phyloP scores from a whole-genome alignment of 1,140 invertebrate species.

The Leptopilina boulardi region DNA sequence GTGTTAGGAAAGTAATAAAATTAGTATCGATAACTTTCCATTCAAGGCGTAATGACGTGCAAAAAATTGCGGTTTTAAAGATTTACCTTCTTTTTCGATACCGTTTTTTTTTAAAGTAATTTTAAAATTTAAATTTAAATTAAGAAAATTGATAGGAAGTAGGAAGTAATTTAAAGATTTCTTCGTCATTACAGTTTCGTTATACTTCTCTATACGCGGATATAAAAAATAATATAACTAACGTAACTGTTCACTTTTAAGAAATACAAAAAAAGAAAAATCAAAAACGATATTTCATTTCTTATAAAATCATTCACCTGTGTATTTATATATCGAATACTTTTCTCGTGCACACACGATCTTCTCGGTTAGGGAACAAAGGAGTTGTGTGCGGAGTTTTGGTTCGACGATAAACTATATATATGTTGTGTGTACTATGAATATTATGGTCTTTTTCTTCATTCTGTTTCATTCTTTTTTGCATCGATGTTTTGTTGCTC shows the following conservation, averaged over 20 bases:
- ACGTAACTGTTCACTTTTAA: no score
- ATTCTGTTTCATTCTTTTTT: constrained; percentile 24
- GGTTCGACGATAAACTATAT: not conserved
- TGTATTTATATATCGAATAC: constrained; percentile 6
- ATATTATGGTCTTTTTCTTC: constrained; percentile 44
- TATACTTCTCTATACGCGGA: no score
- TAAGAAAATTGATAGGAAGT: no score
- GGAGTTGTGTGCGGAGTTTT: constrained; percentile 7
- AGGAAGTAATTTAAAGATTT: no score
- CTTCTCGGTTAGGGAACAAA: constrained; percentile 31
- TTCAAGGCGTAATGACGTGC: not conserved
- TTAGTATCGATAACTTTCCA: not conserved
- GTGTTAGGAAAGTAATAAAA: constrained; percentile 15
- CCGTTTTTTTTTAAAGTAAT: not conserved
- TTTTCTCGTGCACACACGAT: not conserved
- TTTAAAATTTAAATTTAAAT: no score
- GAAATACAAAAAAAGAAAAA: no score
- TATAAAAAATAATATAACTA: no score
- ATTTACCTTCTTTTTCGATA: no score
- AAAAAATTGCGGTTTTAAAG: not conserved
- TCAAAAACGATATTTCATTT: no score
- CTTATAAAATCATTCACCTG: constrained; percentile 10
- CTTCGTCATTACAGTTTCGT: no score
- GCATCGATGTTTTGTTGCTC: constrained; percentile 42
- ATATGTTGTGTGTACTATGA: not conserved